These are phyloP conservation scores for Chiroxiphia lanceolata DNA, from an alignment of 2,797 vertebrate genomes.

Conservation along the genomic window DNA sequence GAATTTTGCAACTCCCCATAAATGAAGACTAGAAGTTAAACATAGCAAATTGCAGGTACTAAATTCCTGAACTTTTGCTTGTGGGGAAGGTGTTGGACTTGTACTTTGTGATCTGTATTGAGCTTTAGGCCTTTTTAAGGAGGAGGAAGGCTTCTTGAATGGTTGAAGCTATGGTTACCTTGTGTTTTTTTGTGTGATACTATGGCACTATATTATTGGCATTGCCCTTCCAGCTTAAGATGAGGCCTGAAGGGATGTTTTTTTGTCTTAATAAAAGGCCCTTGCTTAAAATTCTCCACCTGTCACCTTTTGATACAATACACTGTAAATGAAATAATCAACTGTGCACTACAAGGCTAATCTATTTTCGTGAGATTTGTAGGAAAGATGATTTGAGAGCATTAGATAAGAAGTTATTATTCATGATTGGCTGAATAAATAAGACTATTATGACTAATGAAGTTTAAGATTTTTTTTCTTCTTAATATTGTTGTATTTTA, in stretches of 20 bases:
- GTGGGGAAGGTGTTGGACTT: neutral
- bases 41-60: neutral
- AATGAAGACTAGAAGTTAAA: neutral
- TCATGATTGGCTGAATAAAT: conserved; percentile 13
- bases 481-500: neutral
- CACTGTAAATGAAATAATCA: neutral
- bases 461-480: neutral
- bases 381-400: conserved; percentile 9
- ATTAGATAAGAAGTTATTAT: conserved; percentile 4
- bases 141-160: neutral
- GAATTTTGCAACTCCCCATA: neutral
- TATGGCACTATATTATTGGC: neutral
- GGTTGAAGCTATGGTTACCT: neutral
- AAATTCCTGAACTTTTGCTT: neutral
- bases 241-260: neutral
- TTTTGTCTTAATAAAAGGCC: neutral
- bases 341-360: neutral
- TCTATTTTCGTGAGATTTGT: conserved; percentile 12
- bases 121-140: neutral
- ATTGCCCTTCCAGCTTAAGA: neutral
- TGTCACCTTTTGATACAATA: neutral
- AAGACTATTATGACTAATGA: neutral
- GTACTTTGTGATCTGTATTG: neutral
- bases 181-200: neutral
- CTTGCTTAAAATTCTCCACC: neutral